Percentiles rank a stretch among this genome's conserved stretches.
phyloP scores from a whole-genome alignment of 2,113 vertebrate genomes.

The Tragulus kanchil region DNA sequence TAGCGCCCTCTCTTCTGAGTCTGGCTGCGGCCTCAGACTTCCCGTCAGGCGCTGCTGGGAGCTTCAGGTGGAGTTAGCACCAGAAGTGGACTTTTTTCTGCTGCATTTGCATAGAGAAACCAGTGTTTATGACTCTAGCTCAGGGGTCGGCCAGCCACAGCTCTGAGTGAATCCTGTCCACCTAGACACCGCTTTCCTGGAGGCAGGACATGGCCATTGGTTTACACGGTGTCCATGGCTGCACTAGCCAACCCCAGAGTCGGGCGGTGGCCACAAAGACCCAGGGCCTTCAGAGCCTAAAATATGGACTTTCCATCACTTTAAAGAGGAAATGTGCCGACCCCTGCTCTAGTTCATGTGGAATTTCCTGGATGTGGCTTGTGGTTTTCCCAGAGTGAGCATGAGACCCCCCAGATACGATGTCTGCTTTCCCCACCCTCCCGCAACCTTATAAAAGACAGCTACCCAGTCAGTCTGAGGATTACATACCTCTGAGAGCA shows the following conservation, averaged over 20 bases:
- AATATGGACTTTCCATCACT: not conserved
- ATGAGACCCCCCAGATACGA: not conserved
- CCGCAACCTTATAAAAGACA: not conserved
- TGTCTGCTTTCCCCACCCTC: too few relatives aligned
- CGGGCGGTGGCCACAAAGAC: not conserved
- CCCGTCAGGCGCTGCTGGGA: not conserved
- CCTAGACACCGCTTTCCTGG: not conserved
- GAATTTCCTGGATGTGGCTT: not conserved
- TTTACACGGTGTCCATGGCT: not conserved
- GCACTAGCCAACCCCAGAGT: not conserved
- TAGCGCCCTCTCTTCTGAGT: not conserved
- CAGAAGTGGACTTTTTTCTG: not conserved
- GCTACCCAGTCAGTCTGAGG: not conserved
- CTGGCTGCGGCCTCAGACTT: not conserved
- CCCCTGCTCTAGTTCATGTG: slow-evolving; percentile 11
- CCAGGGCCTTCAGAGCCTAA: not conserved
- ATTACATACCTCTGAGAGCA: not conserved
- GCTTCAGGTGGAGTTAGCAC: not conserved
- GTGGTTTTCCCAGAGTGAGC: not conserved
- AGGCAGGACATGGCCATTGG: not conserved
- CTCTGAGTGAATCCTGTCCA: not conserved
- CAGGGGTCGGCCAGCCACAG: not conserved
- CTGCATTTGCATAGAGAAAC: not conserved
- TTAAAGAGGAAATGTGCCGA: not conserved
- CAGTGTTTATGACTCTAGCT: not conserved